Conservation (phyloP, 2,113 vertebrate genomes). For the Hemibagrus wyckioides region DNA sequence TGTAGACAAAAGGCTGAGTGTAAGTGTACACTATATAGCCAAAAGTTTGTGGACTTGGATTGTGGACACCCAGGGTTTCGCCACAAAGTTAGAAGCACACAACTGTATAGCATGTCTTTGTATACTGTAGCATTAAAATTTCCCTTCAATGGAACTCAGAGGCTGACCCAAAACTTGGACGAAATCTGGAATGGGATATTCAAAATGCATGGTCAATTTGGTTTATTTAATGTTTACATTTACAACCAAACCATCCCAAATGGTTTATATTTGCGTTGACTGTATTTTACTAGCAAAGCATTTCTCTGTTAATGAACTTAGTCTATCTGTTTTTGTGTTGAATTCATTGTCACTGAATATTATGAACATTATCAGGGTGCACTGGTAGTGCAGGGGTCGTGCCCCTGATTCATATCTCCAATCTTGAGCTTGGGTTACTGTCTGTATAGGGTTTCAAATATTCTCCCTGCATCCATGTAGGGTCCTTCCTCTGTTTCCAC, state of each 20-base stretch:
- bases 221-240: neutral
- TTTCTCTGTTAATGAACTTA: neutral
- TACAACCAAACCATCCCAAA: neutral
- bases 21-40: neutral
- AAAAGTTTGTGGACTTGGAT: neutral
- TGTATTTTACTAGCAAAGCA: neutral
- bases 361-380: neutral
- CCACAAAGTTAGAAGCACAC: neutral
- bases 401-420: neutral
- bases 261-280: neutral
- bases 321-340: neutral
- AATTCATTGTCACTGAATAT: neutral
- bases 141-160: neutral
- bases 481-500: neutral
- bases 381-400: neutral
- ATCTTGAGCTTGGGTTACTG: neutral
- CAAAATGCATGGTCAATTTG: neutral
- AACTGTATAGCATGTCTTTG: neutral
- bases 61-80: neutral
- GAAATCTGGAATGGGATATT: neutral
- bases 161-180: neutral
- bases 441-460: neutral
- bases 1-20: neutral
- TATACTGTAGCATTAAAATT: too few species aligned
- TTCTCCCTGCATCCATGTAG: neutral